Base-by-base conservation (phyloP, 2,888 invertebrate genomes). In the Drosophila heteroneura region DNA sequence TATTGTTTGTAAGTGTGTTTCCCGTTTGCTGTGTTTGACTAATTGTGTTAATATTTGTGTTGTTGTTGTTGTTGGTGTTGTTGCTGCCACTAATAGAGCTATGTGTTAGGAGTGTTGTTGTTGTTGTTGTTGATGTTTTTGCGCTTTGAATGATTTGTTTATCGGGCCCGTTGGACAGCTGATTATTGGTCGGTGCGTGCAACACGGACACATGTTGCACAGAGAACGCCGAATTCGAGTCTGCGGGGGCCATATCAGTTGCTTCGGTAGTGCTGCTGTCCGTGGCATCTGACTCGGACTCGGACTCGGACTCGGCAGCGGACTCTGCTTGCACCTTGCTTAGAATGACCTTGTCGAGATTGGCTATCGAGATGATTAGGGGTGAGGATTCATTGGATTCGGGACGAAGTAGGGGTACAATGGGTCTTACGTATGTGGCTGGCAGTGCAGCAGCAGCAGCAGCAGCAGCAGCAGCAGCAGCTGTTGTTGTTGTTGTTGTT, bases 321-420 rank as follows among this genome's bases (percentile, higher is more conserved):
- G 57, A 57, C 28, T 39, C 30, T 30, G 57, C 39, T 28, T 14
- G 57, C 14, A 92, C 92, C 93, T 93, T 93, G 84, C 93, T 93
- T 71, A 94, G 82, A 74, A 93, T 92, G 72, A 93, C 93, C 89
- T 93, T 92, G 81, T 94, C 94, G 80, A 94, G 88, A 84, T 93
- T 94, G 66, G 93, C 92, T 81, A 94, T 92, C 70, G 93, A 93
- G 82, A 94, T 94, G 79, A 94, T 93, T 86, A 94, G 85, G 74
- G 93, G 93, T 79, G 93, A 91, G 83, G 93, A 93, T 85, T 93
- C 93, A 87, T 93, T 93, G 71, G 92, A 93, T 89, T 93, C 92
- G 74, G 93, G 93, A 74, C 93, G 90, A 63, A 93, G 80, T 62
- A 93, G 87, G 80, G 93, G 92, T 82, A 92, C 91, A 82, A 92